A percentile compares a stretch with the other conserved stretches of the same genome.
phyloP scores from a whole-genome alignment of 1,140 invertebrate species.

The Pseudobourletiella spinata region DNA sequence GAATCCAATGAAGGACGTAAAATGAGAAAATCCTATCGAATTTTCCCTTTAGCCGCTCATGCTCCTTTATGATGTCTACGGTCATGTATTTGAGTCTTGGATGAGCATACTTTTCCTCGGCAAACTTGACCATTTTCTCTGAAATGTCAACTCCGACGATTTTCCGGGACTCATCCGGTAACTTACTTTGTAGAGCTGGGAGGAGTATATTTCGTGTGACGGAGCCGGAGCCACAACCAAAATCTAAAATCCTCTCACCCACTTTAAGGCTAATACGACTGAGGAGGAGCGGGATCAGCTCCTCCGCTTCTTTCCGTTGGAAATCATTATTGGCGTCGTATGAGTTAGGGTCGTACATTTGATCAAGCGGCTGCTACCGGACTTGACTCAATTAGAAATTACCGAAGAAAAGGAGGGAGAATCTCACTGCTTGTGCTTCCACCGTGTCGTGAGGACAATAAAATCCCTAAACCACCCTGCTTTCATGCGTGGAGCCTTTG shows the following conservation, averaged over 20 bases:
- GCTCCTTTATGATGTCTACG: slow-evolving; percentile 29
- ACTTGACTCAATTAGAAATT: no score
- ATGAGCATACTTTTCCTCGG: slow-evolving; percentile 22
- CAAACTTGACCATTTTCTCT: slow-evolving; percentile 34
- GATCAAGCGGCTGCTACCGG: no score
- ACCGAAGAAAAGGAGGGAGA: no score
- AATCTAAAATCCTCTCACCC: slow-evolving; percentile 26
- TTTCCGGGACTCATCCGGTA: not conserved
- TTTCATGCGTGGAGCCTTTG: no score
- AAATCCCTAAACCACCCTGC: no score
- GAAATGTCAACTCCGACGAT: slow-evolving; percentile 30
- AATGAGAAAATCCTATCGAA: slow-evolving; percentile 35
- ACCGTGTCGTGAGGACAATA: no score
- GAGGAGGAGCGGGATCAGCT: slow-evolving; percentile 32
- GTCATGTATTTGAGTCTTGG: slow-evolving; percentile 31
- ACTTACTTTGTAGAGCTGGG: slow-evolving; percentile 9
- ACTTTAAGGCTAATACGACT: slow-evolving; percentile 23
- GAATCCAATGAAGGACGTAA: slow-evolving; percentile 35
- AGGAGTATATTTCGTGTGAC: slow-evolving; percentile 29
- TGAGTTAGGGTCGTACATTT: slow-evolving; percentile 35
- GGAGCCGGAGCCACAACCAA: slow-evolving; percentile 35
- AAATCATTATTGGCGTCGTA: slow-evolving; percentile 34
- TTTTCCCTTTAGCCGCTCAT: slow-evolving; percentile 21
- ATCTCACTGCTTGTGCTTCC: no score
- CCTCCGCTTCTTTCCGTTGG: slow-evolving; percentile 28